Evolutionary conservation across 2,888 invertebrate species (phyloP).

Genomic region (Atrina japonica): DNA sequence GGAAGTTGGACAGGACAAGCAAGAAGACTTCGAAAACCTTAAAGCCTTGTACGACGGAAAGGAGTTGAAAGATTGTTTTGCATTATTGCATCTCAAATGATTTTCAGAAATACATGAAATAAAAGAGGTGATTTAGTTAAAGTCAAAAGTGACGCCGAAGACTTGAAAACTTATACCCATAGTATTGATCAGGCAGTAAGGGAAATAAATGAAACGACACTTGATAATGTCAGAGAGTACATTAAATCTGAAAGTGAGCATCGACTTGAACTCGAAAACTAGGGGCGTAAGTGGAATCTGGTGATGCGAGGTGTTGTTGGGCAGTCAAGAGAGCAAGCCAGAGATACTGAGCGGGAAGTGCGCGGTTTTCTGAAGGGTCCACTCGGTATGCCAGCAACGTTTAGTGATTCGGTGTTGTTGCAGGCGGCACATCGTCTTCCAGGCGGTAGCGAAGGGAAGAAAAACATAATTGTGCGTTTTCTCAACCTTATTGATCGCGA

Average conservation of each 20-base stretch:
- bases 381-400: neutral
- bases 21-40: neutral
- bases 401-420: constrained; percentile 6
- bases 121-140: neutral
- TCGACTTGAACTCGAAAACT: constrained; percentile 15
- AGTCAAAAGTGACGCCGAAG: neutral
- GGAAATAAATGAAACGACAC: constrained; percentile 2
- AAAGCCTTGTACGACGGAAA: neutral
- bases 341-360: constrained; percentile 5
- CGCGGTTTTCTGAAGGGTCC: neutral
- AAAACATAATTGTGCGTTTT: constrained; percentile 16
- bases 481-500: constrained; percentile 22
- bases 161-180: neutral
- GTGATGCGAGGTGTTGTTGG: constrained; percentile 8
- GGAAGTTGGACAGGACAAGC: too few relatives aligned
- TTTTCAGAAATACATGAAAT: neutral
- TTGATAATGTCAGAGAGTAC: constrained; percentile 23
- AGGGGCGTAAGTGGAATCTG: constrained; percentile 32
- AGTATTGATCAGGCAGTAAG: neutral
- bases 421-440: constrained; percentile 24
- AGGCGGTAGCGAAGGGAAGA: constrained; percentile 10
- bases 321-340: neutral
- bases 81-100: neutral
- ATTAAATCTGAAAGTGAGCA: neutral
- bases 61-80: neutral